Conservation (phyloP, 2,888 invertebrate species). For the Atrina japonica region DNA sequence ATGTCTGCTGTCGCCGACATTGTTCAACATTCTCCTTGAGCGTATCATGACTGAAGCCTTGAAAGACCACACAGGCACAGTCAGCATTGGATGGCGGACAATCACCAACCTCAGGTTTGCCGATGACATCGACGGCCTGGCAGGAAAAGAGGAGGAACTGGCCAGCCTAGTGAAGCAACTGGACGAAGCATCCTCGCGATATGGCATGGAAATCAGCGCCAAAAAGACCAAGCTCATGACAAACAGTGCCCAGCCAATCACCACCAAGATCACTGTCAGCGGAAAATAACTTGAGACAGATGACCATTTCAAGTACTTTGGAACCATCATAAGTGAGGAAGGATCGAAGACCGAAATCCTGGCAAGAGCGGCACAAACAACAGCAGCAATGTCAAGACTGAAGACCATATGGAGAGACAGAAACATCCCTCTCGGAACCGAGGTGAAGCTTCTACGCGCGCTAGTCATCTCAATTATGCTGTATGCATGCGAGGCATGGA, state of each 20-base stretch:
- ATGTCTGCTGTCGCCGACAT: slow-evolving; percentile 36
- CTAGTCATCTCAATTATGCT: too few species aligned
- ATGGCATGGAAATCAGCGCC: slow-evolving; percentile 35
- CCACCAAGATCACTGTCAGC: background rate
- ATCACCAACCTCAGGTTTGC: slow-evolving; percentile 41
- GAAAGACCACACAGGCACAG: slow-evolving; percentile 38
- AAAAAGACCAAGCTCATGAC: slow-evolving; percentile 33
- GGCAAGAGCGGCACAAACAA: slow-evolving; percentile 4
- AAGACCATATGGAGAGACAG: slow-evolving; percentile 24
- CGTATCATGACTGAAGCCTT: slow-evolving; percentile 33
- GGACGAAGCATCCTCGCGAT: slow-evolving; percentile 11
- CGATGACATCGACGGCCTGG: slow-evolving; percentile 37
- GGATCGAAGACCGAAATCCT: background rate
- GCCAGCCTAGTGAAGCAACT: slow-evolving; percentile 22
- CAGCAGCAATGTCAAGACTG: slow-evolving; percentile 23
- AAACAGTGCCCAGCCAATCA: slow-evolving; percentile 6
- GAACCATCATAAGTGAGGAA: background rate
- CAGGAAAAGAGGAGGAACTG: slow-evolving; percentile 23
- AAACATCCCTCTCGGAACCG: slow-evolving; percentile 11
- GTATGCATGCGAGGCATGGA: too few species aligned
- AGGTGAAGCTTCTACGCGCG: background rate
- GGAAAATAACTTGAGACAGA: background rate
- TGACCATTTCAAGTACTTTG: background rate
- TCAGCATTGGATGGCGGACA: slow-evolving; percentile 41
- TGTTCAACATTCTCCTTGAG: slow-evolving; percentile 41